A percentile compares a stretch with the other conserved stretches of the same genome.
Conservation (phyloP, 35 echinoderm and acorn worm species). For the Heliocidaris tuberculata region DNA sequence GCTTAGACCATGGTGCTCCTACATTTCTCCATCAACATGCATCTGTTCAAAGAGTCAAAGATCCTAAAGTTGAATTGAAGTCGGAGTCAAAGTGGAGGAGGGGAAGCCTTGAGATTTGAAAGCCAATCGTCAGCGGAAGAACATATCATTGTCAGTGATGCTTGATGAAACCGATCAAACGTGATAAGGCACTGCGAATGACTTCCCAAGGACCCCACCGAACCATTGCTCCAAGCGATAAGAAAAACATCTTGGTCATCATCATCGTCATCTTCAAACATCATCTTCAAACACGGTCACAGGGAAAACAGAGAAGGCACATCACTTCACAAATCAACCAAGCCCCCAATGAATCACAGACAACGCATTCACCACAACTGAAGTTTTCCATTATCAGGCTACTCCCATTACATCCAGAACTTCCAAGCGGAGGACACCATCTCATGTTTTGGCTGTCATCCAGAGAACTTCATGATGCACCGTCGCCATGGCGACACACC, state of each 20-base stretch:
- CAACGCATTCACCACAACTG: background rate
- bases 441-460: background rate
- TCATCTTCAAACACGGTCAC: background rate
- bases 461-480: background rate
- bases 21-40: too few relatives aligned
- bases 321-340: background rate
- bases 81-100: background rate
- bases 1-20: too few relatives aligned
- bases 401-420: background rate
- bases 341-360: background rate
- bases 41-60: background rate
- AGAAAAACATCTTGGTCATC: conserved; percentile 16
- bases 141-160: conserved; percentile 10
- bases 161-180: background rate
- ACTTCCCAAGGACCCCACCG: background rate
- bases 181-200: background rate
- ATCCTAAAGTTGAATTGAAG: background rate
- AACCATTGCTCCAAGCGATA: background rate
- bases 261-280: background rate
- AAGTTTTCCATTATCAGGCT: background rate
- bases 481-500: background rate
- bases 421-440: background rate
- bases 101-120: background rate
- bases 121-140: background rate
- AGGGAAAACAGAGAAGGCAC: background rate